Evolutionary conservation across 2,113 vertebrate genomes (phyloP), one percentile per base, ranked within the genome.

Genomic region (Corythoichthys haematopterus): DNA sequence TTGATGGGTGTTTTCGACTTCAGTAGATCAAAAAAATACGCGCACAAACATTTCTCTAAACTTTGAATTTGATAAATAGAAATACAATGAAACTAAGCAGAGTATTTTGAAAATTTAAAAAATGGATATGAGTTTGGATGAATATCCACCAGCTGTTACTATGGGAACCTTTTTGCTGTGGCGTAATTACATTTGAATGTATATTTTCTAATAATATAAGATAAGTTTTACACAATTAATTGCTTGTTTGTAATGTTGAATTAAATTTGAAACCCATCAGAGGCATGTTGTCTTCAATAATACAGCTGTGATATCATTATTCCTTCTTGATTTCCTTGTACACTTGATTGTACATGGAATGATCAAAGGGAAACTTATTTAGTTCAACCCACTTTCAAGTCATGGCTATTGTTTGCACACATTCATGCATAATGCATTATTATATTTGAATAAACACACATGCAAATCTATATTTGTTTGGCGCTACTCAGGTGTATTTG

Each of bases 341-440:
- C 28, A 16, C 43, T 53, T 65, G 12, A 60, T 59, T 55, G 2
- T 59, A 61, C 40, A 28, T n/a, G 2, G 48, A 64, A 16, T 38
- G 47, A 64, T 64, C 63, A 64, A 64, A 64, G 62, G 13, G 33
- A 50, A 64, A 47, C 33, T 64, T 43, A 62, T 62, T 12, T 37
- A 51, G 20, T 36, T 16, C 48, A 63, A 43, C 9, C 47, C 61
- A 15, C 40, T 61, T 43, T 45, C 40, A 33, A n/a, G 37, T 33
- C 16, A 28, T 33, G 16, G 12, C 40, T 69, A 16, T 51, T 52
- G 60, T 66, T 52, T 57, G 11, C 20, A 57, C 55, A 37, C 12
- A 11, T 70, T 40, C 57, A 56, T 70, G 57, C 55, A 66, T 70
- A 62, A 52, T 64, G 59, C 10, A 70, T 64, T 37, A 64, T 46